phyloP scores from a whole-genome alignment of 2,113 vertebrate species.

The Haemorhous mexicanus region DNA sequence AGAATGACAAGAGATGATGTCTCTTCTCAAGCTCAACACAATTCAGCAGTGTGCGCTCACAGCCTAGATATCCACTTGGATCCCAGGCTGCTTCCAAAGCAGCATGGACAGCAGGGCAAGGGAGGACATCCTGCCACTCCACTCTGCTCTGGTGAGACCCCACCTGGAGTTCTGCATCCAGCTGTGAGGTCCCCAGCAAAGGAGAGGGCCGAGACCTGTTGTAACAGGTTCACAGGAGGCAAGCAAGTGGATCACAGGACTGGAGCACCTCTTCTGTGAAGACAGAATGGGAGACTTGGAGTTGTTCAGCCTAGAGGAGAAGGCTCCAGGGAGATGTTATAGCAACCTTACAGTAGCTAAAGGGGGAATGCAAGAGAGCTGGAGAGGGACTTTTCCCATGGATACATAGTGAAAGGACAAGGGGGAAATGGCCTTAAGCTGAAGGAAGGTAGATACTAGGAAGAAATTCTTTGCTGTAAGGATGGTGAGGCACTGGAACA shows the following conservation, averaged over 20 bases:
- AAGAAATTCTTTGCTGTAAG: neutral
- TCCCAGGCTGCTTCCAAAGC: neutral
- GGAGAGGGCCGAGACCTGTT: neutral
- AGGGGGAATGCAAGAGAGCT: neutral
- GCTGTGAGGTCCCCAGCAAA: neutral
- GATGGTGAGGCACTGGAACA: neutral
- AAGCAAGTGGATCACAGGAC: neutral
- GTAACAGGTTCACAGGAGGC: neutral
- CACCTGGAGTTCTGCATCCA: neutral
- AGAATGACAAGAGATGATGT: neutral
- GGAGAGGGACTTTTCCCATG: neutral
- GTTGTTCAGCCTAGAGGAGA: neutral
- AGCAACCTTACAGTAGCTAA: neutral
- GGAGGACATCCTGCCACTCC: neutral
- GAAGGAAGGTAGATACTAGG: neutral
- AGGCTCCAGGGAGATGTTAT: neutral
- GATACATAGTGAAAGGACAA: neutral
- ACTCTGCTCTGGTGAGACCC: neutral
- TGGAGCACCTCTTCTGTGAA: neutral
- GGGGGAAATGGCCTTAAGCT: neutral
- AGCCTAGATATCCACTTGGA: neutral
- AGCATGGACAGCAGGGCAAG: neutral
- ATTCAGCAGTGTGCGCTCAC: accelerated
- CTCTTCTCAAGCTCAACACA: neutral
- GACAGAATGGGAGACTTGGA: neutral